These are phyloP conservation scores for Rhabdornis inornatus DNA, from an alignment of 2,113 vertebrate species.

Conservation along the genomic window DNA sequence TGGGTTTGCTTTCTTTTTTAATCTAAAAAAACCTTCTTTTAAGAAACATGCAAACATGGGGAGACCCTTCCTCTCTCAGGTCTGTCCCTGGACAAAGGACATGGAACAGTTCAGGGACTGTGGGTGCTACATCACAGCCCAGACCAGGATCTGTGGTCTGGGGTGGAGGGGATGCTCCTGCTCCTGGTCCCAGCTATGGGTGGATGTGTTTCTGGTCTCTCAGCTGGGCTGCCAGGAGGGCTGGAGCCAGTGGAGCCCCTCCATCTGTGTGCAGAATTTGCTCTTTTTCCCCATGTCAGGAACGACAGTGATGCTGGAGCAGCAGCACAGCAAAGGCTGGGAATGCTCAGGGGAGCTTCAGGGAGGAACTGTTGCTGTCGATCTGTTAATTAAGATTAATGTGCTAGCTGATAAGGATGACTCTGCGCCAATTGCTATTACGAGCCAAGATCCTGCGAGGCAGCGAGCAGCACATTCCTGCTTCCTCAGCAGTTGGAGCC, in stretches of 20 bases:
- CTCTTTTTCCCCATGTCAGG: fast-evolving
- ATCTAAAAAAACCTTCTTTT: background rate
- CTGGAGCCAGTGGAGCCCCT: background rate
- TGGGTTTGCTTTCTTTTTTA: background rate
- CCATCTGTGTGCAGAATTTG: background rate
- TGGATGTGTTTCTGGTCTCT: fast-evolving
- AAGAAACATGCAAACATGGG: fast-evolving
- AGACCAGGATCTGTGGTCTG: background rate
- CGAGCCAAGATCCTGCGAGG: constrained; percentile 16
- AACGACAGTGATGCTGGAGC: background rate
- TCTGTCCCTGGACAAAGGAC: background rate
- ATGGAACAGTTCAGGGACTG: fast-evolving
- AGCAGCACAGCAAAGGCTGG: background rate
- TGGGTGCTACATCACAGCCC: background rate
- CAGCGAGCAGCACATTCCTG: background rate
- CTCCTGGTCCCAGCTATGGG: fast-evolving
- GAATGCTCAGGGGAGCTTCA: constrained; percentile 38
- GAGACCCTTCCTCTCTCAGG: background rate
- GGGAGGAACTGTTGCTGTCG: constrained; percentile 58
- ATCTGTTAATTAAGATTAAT: constrained; percentile 71
- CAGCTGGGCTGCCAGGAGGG: background rate
- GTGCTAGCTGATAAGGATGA: constrained; percentile 66
- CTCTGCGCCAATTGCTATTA: constrained; percentile 30
- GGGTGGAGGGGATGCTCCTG: background rate
- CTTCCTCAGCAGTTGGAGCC: constrained; percentile 5